A percentile compares a stretch with the other conserved stretches of the same genome.
Evolutionary conservation across 1,140 invertebrate species (phyloP).

Genomic region (Ips nitidus): DNA sequence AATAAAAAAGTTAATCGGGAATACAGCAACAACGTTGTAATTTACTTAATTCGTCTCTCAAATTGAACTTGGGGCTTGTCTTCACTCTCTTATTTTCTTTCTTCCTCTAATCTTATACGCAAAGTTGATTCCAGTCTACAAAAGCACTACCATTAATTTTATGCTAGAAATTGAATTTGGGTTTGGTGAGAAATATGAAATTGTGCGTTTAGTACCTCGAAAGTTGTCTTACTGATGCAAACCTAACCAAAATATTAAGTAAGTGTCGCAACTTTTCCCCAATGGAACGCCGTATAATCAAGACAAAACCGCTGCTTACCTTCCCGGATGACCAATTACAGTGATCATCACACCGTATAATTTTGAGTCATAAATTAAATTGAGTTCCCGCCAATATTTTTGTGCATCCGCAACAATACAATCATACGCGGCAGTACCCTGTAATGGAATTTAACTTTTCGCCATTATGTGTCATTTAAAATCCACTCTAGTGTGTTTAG

Average conservation of each 20-base stretch:
- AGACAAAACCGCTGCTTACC: slow-evolving; percentile 39
- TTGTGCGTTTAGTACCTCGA: too few relatives aligned
- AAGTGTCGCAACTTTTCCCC: slow-evolving; percentile 24
- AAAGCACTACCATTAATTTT: too few relatives aligned
- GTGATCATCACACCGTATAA: slow-evolving; percentile 44
- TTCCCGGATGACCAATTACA: slow-evolving; percentile 44
- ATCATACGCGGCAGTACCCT: slow-evolving; percentile 30
- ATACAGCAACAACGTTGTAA: slow-evolving; percentile 38
- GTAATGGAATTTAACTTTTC: slow-evolving; percentile 13
- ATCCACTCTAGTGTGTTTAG: neutral
- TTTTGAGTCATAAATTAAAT: slow-evolving; percentile 50
- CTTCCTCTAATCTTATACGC: slow-evolving; percentile 9
- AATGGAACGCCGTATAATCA: slow-evolving; percentile 43
- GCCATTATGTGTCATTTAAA: neutral
- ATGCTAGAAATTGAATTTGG: neutral
- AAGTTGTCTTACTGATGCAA: too few relatives aligned
- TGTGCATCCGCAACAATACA: slow-evolving; percentile 28
- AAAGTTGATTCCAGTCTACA: too few relatives aligned
- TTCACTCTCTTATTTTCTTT: slow-evolving; percentile 17
- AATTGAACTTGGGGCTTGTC: slow-evolving; percentile 33
- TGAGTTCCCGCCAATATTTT: slow-evolving; percentile 37
- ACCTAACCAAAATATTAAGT: slow-evolving; percentile 12
- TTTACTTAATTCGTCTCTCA: slow-evolving; percentile 38
- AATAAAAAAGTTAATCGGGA: slow-evolving; percentile 37
- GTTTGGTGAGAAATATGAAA: neutral